Evolutionary conservation across 2,113 vertebrate species (phyloP).

Genomic region (Acrocephalus arundinaceus): DNA sequence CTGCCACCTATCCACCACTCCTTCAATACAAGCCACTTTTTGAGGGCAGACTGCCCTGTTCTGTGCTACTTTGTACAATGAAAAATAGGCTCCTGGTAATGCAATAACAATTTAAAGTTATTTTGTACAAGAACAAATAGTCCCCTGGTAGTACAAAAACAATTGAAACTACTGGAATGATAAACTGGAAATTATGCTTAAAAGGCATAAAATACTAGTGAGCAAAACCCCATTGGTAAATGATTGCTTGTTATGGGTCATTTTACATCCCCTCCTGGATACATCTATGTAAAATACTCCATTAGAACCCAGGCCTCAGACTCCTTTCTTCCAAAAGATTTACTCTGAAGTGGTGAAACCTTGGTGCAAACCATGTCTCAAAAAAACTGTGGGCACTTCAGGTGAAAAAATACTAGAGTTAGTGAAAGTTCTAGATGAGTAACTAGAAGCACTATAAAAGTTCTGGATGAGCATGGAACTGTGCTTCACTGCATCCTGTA

Average conservation of each 20-base stretch:
- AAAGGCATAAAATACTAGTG: not conserved
- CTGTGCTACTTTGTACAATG: not conserved
- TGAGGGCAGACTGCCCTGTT: not conserved
- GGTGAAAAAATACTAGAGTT: not conserved
- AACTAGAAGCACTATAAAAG: not conserved
- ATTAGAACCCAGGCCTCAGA: not conserved
- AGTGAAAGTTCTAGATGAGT: not conserved
- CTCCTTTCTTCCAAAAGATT: not conserved
- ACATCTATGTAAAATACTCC: not conserved
- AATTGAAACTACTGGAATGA: not conserved
- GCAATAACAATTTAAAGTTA: conserved; percentile 7
- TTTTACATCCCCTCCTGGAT: not conserved
- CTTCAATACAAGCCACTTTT: not conserved
- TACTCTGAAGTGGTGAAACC: not conserved
- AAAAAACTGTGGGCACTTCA: not conserved
- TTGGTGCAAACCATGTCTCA: not conserved
- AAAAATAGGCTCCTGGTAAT: not conserved
- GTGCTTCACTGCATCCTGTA: not conserved
- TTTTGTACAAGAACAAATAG: conserved; percentile 11
- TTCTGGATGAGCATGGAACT: not conserved
- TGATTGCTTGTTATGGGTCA: not conserved
- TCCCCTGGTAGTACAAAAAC: not conserved
- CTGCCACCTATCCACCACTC: not conserved
- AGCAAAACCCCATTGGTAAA: not conserved
- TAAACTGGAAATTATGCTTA: conserved; percentile 10